Evolutionary conservation across 1,140 invertebrate species (phyloP).

Genomic region (Tribolium castaneum): DNA sequence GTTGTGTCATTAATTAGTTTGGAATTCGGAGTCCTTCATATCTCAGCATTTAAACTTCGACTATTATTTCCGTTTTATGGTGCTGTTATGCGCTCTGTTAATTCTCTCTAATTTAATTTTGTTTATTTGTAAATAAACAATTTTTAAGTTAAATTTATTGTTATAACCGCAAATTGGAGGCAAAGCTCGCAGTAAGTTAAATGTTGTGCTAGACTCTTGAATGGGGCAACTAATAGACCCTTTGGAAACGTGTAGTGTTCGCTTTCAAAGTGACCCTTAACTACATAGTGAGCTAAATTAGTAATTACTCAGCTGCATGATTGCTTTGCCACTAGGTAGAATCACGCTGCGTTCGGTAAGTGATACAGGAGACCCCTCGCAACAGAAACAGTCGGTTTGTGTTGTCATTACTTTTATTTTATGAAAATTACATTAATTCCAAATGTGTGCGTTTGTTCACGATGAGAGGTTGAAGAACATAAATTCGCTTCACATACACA

Average conservation of each 20-base stretch:
- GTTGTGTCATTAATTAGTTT: not conserved
- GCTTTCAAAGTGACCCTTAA: not conserved
- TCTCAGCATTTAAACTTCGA: not conserved
- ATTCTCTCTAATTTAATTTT: not conserved
- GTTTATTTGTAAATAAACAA: not conserved
- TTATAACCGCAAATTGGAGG: too few relatives aligned
- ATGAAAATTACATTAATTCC: not conserved
- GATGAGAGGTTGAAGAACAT: not conserved
- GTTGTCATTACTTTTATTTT: not conserved
- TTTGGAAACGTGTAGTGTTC: not conserved
- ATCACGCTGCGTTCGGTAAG: not conserved
- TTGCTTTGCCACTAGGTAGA: not conserved
- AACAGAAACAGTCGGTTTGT: not conserved
- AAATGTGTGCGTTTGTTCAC: not conserved
- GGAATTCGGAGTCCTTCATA: not conserved
- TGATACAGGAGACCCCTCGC: not conserved
- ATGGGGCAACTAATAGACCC: not conserved
- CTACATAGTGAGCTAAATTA: not conserved
- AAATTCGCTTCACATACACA: conserved; percentile 49
- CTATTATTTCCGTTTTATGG: not conserved
- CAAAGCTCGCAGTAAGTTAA: not conserved
- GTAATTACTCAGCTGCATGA: not conserved
- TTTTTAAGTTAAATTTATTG: too few relatives aligned
- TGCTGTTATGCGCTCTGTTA: not conserved
- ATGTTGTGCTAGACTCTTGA: not conserved